A percentile compares a stretch with the other conserved stretches of the same genome.
These are phyloP conservation scores for Jaculus jaculus DNA, from an alignment of 2,113 vertebrate genomes.

Conservation along the genomic window DNA sequence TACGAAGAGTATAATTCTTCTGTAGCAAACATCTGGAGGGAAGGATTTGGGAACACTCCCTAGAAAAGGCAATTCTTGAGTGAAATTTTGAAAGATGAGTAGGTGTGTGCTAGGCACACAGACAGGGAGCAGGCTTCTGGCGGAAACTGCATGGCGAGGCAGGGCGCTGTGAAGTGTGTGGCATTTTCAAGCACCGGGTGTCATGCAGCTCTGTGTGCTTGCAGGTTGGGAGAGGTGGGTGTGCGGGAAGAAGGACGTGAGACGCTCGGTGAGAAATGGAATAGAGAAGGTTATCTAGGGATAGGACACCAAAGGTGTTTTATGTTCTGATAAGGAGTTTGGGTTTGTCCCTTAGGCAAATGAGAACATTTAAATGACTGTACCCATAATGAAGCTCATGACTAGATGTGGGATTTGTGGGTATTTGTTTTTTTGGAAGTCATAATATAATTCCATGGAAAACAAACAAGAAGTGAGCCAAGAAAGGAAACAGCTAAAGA, in stretches of 20 bases:
- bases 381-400: background rate
- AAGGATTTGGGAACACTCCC: conserved; percentile 21
- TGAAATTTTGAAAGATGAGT: conserved; percentile 50
- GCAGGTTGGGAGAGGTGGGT: conserved; percentile 37
- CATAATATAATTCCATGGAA: background rate
- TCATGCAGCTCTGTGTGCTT: background rate
- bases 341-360: background rate
- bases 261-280: conserved; percentile 6
- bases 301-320: background rate
- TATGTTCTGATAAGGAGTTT: background rate
- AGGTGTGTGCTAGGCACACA: conserved; percentile 55
- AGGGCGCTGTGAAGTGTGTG: background rate
- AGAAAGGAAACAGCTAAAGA: background rate
- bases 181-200: conserved; percentile 53
- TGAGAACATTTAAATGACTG: background rate
- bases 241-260: conserved; percentile 50
- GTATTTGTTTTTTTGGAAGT: background rate
- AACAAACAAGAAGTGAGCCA: background rate
- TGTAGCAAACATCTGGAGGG: background rate
- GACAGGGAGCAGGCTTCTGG: conserved; percentile 8
- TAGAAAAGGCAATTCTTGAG: conserved; percentile 22
- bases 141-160: conserved; percentile 6
- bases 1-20: background rate
- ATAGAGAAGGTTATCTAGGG: background rate
- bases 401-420: background rate